These are phyloP conservation scores for Hypena proboscidalis DNA, from an alignment of 2,888 invertebrate species.

Conservation along the genomic window DNA sequence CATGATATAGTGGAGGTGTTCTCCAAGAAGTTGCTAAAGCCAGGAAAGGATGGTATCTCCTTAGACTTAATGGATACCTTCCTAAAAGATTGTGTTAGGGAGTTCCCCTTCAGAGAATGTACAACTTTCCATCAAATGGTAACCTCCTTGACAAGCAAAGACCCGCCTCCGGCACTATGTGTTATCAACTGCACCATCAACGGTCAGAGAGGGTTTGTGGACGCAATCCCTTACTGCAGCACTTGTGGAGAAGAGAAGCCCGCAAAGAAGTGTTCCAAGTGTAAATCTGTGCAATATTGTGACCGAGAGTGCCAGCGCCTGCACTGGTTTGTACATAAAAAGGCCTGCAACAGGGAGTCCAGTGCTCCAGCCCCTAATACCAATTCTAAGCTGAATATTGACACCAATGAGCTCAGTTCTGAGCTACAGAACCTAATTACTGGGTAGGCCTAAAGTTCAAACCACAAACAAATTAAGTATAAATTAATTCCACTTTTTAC, in stretches of 20 bases:
- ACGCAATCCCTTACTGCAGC: slow-evolving; percentile 89
- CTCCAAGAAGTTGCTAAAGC: slow-evolving; percentile 90
- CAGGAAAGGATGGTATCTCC: slow-evolving; percentile 88
- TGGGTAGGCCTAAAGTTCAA: slow-evolving; percentile 50
- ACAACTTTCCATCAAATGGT: slow-evolving; percentile 95
- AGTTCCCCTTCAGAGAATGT: slow-evolving; percentile 96
- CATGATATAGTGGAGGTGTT: slow-evolving; percentile 90
- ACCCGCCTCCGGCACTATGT: slow-evolving; percentile 88
- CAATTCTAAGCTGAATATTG: slow-evolving; percentile 63
- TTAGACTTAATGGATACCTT: slow-evolving; percentile 89
- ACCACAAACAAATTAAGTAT: slow-evolving; percentile 25
- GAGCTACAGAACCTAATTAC: slow-evolving; percentile 82
- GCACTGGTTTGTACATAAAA: slow-evolving; percentile 97
- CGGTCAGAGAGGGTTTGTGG: slow-evolving; percentile 93
- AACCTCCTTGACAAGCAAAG: slow-evolving; percentile 90
- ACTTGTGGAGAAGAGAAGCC: slow-evolving; percentile 96
- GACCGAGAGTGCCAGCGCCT: slow-evolving; percentile 97
- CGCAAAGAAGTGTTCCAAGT: slow-evolving; percentile 97
- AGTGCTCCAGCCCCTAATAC: slow-evolving; percentile 63
- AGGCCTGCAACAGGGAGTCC: slow-evolving; percentile 89
- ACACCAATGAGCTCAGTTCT: slow-evolving; percentile 77
- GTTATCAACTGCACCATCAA: slow-evolving; percentile 93
- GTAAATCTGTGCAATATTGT: slow-evolving; percentile 97
- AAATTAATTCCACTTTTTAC: slow-evolving; percentile 34
- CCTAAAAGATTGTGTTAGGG: slow-evolving; percentile 93